phyloP scores from a whole-genome alignment of 1,140 invertebrate genomes.

The Portunus trituberculatus region DNA sequence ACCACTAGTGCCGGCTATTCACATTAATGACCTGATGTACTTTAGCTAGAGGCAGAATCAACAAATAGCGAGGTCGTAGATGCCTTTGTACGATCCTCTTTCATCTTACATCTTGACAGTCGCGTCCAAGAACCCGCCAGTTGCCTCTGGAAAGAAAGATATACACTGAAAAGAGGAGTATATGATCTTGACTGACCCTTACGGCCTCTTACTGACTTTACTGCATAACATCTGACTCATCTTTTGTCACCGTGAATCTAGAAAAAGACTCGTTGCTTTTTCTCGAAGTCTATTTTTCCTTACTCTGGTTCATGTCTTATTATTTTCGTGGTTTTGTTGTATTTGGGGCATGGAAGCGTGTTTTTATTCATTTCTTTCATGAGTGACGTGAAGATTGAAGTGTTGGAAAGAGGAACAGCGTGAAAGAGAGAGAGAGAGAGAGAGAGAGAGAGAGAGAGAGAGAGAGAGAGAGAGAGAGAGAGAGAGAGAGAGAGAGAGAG shows the following conservation, averaged over 20 bases:
- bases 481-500: neutral
- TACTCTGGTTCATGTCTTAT: neutral
- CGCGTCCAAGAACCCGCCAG: neutral
- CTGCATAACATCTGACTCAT: neutral
- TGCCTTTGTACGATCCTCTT: neutral
- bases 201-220: no score
- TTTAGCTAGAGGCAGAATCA: conserved; percentile 28
- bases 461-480: no score
- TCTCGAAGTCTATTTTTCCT: neutral
- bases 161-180: neutral
- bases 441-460: neutral
- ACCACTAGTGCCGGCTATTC: neutral
- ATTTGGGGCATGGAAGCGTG: no score
- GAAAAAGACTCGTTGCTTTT: neutral
- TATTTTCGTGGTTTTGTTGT: no score
- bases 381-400: no score
- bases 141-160: neutral
- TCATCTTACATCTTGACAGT: conserved; percentile 3
- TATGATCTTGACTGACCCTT: neutral
- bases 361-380: no score
- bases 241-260: neutral
- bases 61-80: neutral
- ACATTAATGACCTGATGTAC: conserved; percentile 37
- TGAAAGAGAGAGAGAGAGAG: neutral
- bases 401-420: neutral